These are phyloP conservation scores for Pterocles burchelli DNA, from an alignment of 2,113 vertebrate genomes.

Conservation along the genomic window DNA sequence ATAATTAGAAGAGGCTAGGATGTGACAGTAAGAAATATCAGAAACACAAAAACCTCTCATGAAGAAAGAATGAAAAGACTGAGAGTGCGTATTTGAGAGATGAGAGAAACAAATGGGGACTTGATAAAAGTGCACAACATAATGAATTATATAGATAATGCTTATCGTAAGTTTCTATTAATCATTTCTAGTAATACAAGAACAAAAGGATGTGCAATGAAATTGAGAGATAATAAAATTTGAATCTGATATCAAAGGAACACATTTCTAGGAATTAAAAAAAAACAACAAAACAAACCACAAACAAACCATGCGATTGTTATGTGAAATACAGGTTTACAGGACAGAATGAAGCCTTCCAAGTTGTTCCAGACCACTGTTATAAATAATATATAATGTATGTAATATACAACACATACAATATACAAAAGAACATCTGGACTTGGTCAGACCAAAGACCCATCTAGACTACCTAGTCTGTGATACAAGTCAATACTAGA, in stretches of 20 bases:
- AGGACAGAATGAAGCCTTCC: background rate
- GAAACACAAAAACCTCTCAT: conserved; percentile 10
- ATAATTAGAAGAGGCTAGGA: conserved; percentile 20
- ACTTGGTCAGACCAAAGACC: background rate
- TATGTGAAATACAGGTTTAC: background rate
- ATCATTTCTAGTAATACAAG: background rate
- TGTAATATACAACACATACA: background rate
- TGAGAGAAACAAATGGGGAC: background rate
- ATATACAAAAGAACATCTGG: background rate
- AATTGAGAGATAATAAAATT: conserved; percentile 20
- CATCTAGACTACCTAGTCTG: background rate
- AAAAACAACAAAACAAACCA: background rate
- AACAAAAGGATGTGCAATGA: conserved; percentile 29
- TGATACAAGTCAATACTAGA: background rate
- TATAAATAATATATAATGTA: background rate
- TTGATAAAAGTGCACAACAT: background rate
- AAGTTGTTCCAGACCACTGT: background rate
- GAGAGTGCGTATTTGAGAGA: background rate
- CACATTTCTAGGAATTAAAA: background rate
- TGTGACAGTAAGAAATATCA: background rate
- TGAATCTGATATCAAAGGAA: conserved; percentile 43
- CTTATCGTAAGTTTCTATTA: conserved; percentile 15
- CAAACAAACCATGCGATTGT: background rate
- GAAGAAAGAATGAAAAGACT: background rate
- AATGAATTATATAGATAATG: conserved; percentile 32